Conservation (phyloP, 2,797 vertebrate genomes). For the Parauchenoglanis ngamensis region DNA sequence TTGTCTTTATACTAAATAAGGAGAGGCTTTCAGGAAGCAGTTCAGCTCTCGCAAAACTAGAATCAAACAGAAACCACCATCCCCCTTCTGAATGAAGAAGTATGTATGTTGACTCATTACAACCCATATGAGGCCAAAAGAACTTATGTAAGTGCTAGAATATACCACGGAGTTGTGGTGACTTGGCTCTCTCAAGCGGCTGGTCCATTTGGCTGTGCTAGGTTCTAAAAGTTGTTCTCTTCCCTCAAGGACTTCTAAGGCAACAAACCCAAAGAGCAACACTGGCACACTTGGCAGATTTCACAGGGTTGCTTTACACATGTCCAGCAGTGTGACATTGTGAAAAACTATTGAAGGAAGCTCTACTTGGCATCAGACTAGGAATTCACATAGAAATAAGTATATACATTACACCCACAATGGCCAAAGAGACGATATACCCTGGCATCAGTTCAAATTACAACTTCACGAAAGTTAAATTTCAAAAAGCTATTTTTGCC, state of each 20-base stretch:
- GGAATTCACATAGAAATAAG: not conserved
- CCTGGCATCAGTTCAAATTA: not conserved
- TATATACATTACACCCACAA: not conserved
- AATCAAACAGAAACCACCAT: not conserved
- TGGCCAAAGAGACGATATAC: not conserved
- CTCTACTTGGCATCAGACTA: not conserved
- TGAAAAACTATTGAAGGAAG: not conserved
- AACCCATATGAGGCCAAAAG: not conserved
- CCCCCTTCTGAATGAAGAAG: not conserved
- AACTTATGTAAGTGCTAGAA: not conserved
- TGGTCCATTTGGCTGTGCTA: no score
- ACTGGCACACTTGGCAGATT: no score
- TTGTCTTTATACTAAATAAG: not conserved
- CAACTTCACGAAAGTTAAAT: not conserved
- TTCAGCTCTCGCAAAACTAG: not conserved
- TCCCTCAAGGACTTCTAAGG: not conserved
- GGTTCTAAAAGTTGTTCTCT: not conserved
- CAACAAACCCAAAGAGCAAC: not conserved
- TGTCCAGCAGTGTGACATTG: no score
- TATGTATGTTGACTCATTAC: not conserved
- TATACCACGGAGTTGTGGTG: not conserved
- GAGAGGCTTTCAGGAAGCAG: not conserved
- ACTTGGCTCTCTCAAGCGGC: not conserved
- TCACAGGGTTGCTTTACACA: no score
- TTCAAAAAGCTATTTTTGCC: constrained; percentile 1